Evolutionary conservation across 1,140 invertebrate genomes (phyloP), one percentile per base, ranked within the genome.

Genomic region (Neotoxoptera formosana): DNA sequence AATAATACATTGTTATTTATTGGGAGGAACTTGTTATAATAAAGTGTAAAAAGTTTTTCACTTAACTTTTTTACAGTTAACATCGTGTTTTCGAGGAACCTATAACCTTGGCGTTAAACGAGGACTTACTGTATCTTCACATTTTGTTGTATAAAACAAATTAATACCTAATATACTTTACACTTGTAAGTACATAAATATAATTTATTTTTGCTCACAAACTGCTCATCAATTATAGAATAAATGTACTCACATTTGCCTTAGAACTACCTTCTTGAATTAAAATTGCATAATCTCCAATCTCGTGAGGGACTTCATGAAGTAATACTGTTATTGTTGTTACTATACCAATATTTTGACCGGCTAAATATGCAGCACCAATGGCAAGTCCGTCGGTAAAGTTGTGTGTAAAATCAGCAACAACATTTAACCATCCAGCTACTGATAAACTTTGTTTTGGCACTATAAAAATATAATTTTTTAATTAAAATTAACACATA

Each of bases 291-390:
- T 99, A 99, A 96, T 99, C 99, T 90, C 99, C 99, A 95, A 99
- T 99, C 96, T 99, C 99, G 96, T 99, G 99, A 90, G 99, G 99
- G 94, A 99, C 97, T 96, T 99, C 99, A 95, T 99, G 99, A 60
- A 99, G 95, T 48, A 99, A 96, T 95, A 99, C 99, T 3, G 98
- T 99, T 47, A 98, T 95, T 36, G 98, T 99, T 14, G 99, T 99
- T 14, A 99, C 96, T 84, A 98, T 96, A 25, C 98, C 98, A 94
- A 98, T 96, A 94, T 95, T 97, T 94, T 97, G 96, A 20, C 98
- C 98, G 94, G 98, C 98, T 94, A 99, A 96, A 95, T 97, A 99
- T n/a, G 98, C 99, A 20, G 99, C 98, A 89, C 99, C 98, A 95
- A 99, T 99, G 51, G 99, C 98, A 48, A 99, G 95, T 67, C 99